Conservation (phyloP, 2,888 invertebrate genomes). For the Leptopilina syphax region DNA sequence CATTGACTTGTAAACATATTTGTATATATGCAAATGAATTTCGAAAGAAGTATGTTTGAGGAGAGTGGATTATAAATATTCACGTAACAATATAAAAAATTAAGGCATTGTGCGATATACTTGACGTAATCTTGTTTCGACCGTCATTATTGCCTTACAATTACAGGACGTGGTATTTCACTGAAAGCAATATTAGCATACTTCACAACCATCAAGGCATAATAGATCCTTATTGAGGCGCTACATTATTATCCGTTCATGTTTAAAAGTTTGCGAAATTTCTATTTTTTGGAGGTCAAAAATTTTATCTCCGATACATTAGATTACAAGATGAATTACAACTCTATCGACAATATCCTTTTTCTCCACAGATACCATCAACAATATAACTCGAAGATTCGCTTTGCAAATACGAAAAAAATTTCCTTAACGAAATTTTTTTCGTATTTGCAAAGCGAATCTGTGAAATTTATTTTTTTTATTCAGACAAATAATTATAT, state of each 20-base stretch:
- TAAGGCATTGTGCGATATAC: conserved; percentile 33
- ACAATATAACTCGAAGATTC: too few relatives aligned
- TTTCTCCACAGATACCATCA: background rate
- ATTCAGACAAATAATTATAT: too few relatives aligned
- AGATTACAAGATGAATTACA: conserved; percentile 9
- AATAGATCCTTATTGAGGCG: conserved; percentile 18
- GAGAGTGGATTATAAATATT: conserved; percentile 34
- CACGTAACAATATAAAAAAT: conserved; percentile 33
- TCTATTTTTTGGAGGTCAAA: conserved; percentile 19
- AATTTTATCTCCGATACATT: background rate
- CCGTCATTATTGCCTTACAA: conserved; percentile 31
- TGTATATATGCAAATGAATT: conserved; percentile 21
- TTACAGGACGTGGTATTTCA: conserved; percentile 40
- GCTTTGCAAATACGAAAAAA: too few relatives aligned
- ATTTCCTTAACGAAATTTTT: too few relatives aligned
- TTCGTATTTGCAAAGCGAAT: too few relatives aligned
- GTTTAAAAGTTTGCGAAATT: conserved; percentile 27
- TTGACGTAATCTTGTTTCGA: conserved; percentile 34
- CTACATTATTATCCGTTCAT: conserved; percentile 19
- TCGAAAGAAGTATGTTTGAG: conserved; percentile 19
- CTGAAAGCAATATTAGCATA: conserved; percentile 38
- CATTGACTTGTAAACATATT: conserved; percentile 14
- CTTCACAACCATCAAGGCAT: conserved; percentile 25
- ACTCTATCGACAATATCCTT: background rate
- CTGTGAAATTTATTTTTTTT: too few relatives aligned